Base-by-base conservation (phyloP, 1,140 invertebrate species). In the Brachionus manjavacas region DNA sequence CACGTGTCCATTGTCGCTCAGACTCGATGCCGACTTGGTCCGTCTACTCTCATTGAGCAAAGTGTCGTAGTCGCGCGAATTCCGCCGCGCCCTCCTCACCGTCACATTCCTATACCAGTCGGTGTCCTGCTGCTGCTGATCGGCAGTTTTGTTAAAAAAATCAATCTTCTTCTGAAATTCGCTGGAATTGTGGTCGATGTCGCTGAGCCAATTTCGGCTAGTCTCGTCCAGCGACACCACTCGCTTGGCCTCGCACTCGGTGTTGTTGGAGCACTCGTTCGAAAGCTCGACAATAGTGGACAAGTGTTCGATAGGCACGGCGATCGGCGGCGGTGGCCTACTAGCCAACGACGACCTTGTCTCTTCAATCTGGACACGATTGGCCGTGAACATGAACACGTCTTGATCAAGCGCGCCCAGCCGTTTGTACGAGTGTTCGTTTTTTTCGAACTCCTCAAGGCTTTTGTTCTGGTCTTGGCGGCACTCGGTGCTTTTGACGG, bases 111-210 rank as follows among this genome's bases (percentile, higher is more conserved):
- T 76, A 4, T 35, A 35, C 31, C 31, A 23, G 28, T 76, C 72
- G 28, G 25, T 28, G 6, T 76, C 72, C 12, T 46, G 16, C 9
- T 23, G 14, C 0, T 11, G 1, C 11, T 31, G 1, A 1, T 43
- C 14, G 1, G 64, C 23, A 68, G 43, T 72, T 49, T 76, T 76
- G 25, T 49, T 76, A 25, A 76, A 76, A 76, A 76, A 76, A 14
- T 76, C 72, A 7, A 76, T 23, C 6, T 76, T 76, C n/a, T 76
- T 76, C 25, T 76, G 72, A 76, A 76, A 76, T 49, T 76, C 72
- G 28, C 46, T 46, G 20, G 72, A 76, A 25, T 76, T 76, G 25
- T 23, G 23, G 1, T 76, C 72, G 4, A 76, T 49, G 23, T 76
- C 72, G 12, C 43, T 76, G 9, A 76, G 23, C 72, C 72, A 76